Base-by-base conservation (phyloP, 2,113 vertebrate species). In the Propithecus coquereli region DNA sequence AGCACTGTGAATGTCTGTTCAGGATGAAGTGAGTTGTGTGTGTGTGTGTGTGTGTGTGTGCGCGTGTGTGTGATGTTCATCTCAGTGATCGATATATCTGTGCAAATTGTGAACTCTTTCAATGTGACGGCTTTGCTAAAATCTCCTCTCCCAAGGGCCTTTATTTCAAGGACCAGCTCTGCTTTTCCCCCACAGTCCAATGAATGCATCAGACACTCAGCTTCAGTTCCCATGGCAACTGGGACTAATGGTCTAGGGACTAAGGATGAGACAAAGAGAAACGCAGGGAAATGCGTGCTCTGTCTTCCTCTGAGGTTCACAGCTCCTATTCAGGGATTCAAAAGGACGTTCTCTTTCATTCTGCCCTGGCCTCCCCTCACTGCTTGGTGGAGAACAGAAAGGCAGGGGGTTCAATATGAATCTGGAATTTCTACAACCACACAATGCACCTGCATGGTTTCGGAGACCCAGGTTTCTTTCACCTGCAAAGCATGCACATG, bases 181-280 rank as follows among this genome's bases (percentile, higher is more conserved):
- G 77, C 94, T 87, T 90, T 84, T 43, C 91, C 90, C 94, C 85
- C 85, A 87, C 76, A 90, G 57, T 43, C 80, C 37, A 50, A 37
- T 80, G 89, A 93, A 63, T 90, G 84, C 84, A 70, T 84, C 85
- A 95, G 57, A 76, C 88, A 80, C 94, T 97, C 82, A 63, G 94
- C 91, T 87, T 80, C 85, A 13, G 95, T 97, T 97, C 71, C 96
- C 96, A 94, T 94, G 85, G 95, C 84, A 95, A 97, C 95, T 30
- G 68, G 74, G 59, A 59, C 57, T 92, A 96, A 84, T 52, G 85
- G 92, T 80, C 85, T 92, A 87, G 85, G 76, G 89, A 90, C 79
- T 86, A 54, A 81, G 66, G 59, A 80, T 84, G 91, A 97, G 85
- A 94, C 97, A 94, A 95, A 97, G 76, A 85, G 88, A 92, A 95